Evolutionary conservation across 92 coral and sea anemone species (phyloP), one percentile per base, ranked within the genome.

Genomic region (Epizoanthus illoricatus): DNA sequence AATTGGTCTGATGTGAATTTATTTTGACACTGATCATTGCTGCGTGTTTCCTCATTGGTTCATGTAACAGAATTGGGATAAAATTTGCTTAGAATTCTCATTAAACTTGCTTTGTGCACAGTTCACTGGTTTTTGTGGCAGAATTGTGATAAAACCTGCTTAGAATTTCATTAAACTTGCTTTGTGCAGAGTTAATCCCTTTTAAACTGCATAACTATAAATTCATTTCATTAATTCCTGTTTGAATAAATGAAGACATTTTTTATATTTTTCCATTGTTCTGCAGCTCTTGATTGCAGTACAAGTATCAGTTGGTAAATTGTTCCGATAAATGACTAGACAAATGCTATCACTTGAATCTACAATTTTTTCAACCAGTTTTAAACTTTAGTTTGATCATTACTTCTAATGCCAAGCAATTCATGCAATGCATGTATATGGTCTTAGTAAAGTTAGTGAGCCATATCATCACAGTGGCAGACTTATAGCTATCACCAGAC

Each of bases 201-300:
- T 63, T 63, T 47, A 78, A 39, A 59, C 45, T 19, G n/a, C 69
- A 75, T 15, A 39, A 17, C 55, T 41, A 63, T 10, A 78, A 78
- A 61, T 42, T 78, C 45, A 62, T 57, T 23, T 74, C 16, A 68
- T 68, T 68, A 68, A 40, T 68, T 9, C 52, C n/a, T 68, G 45
- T 66, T 41, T 42, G 33, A 78, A 63, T 21, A 78, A 58, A 41
- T 43, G 58, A 20, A 43, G 81, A 40, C 20, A 42, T 2, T 42
- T 42, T 39, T 61, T 62, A 11, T 10, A 17, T 39, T 43, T 49
- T 17, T 2, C 49, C 55, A 36, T 20, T 54, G 19, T 73, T 73
- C 56, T 49, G 3, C 8, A 49, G 1, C 2, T 49, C 8, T 49
- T 49, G 49, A 7, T 43, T 43, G 5, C 8, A 43, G 49, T 43